phyloP scores from a whole-genome alignment of 2,888 invertebrate species.

The Trichacis sp. region DNA sequence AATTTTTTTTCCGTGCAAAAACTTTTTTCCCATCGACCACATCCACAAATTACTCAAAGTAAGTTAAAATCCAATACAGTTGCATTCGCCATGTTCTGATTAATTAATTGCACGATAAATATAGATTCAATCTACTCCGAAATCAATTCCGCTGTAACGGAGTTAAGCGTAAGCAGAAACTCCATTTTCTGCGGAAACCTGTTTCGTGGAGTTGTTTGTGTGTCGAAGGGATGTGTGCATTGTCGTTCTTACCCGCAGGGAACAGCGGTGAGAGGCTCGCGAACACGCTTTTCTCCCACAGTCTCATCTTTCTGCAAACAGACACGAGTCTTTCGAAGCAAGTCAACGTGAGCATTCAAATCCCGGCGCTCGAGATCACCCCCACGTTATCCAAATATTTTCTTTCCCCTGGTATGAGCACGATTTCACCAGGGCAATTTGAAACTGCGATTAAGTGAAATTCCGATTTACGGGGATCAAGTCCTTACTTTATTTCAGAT shows the following conservation, averaged over 20 bases:
- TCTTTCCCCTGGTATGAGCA: too few species aligned
- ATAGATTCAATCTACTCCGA: too few species aligned
- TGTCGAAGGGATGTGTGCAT: conserved; percentile 11
- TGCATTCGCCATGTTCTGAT: not conserved
- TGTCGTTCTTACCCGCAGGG: conserved; percentile 11
- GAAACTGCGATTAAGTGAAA: too few species aligned
- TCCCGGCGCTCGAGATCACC: conserved; percentile 2
- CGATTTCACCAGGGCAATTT: too few species aligned
- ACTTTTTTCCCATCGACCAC: too few species aligned
- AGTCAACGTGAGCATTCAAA: conserved; percentile 12
- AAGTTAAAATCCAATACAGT: not conserved
- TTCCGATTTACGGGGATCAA: too few species aligned
- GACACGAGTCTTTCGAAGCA: conserved; percentile 9
- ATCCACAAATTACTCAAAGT: too few species aligned
- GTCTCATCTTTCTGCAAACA: conserved; percentile 15
- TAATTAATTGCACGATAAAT: too few species aligned
- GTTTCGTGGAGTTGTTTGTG: conserved; percentile 15
- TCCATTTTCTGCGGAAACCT: conserved; percentile 12
- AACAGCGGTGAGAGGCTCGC: conserved; percentile 15
- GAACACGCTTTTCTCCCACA: conserved; percentile 10
- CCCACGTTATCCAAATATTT: too few species aligned
- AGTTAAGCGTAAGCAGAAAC: conserved; percentile 8
- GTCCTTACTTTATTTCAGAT: too few species aligned
- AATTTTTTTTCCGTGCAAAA: too few species aligned
- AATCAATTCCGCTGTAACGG: too few species aligned